Percentiles rank a stretch among this genome's conserved stretches.
Evolutionary conservation across 2,113 vertebrate genomes (phyloP).

Genomic region (Thamnophis sirtalis): DNA sequence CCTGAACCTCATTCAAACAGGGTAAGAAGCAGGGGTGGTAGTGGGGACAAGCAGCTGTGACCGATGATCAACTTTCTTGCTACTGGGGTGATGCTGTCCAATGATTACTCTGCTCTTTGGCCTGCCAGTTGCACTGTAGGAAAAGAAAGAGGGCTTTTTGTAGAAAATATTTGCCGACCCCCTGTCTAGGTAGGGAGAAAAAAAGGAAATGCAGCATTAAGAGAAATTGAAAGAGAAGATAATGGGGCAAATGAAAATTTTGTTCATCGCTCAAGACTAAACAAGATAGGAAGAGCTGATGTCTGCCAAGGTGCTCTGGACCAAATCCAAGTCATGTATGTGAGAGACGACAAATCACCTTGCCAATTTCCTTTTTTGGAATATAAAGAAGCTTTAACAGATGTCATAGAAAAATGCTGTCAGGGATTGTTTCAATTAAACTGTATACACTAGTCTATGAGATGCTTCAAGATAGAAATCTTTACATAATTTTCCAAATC

Average conservation of each 20-base stretch:
- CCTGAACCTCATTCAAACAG: background rate
- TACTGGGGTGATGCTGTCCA: background rate
- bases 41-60: background rate
- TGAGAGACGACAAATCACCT: background rate
- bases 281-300: background rate
- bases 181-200: too few relatives aligned
- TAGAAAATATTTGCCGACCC: too few relatives aligned
- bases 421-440: background rate
- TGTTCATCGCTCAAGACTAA: background rate
- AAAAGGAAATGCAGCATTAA: background rate
- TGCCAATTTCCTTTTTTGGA: background rate
- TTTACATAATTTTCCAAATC: background rate
- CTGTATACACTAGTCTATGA: background rate
- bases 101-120: background rate
- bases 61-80: background rate
- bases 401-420: background rate
- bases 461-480: background rate
- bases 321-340: background rate
- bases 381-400: background rate
- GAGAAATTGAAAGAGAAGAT: background rate
- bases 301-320: background rate
- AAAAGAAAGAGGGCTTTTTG: background rate
- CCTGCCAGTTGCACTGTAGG: background rate
- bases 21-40: background rate
- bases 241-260: background rate